Evolutionary conservation across 2,797 vertebrate genomes (phyloP), one percentile per base, ranked within the genome.

Genomic region (Bucorvus abyssinicus): DNA sequence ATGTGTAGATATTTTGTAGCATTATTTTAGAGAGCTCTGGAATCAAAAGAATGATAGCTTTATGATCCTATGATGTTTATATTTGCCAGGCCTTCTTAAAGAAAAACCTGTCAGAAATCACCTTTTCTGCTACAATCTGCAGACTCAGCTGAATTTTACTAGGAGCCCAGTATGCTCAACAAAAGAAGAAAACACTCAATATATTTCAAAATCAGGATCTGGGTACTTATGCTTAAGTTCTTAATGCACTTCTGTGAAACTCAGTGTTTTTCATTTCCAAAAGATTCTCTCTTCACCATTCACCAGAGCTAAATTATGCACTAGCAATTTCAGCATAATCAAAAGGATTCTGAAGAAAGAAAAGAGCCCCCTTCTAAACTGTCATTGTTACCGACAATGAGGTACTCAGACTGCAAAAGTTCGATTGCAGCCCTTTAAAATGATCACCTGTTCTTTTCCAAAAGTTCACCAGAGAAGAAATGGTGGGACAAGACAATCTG

Each of bases 321-420:
- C 77, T 57, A 49, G 59, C 34, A 84, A 79, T 96, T 94, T 90
- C 67, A 77, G 56, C 56, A 67, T 93, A 86, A 95, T 96, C 94
- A 87, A 94, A 91, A 90, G 52, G 70, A 84, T 76, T 67, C 80
- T 93, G 63, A 89, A 94, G 93, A 86, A 84, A 60, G 56, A 76
- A 79, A 90, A 87, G 74, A 87, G 13, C 7, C 3, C 36, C 36
- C 40, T 94, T 93, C 30, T 8, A 8, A 82, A 93, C 53, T 67
- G 70, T 74, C 69, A 91, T 94, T 93, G 91, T 94, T 79, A 67
- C 47, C 18, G 14, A 93, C 93, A 96, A 94, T 96, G 70, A 47
- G 60, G 29, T 60, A 94, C 63, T 96, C 90, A 95, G 91, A 19
- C 70, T 53, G 42, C 50, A 53, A 45, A 93, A 56, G 32, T 79